phyloP scores from a whole-genome alignment of 2,888 invertebrate genomes.

The Ormyrus thymus region DNA sequence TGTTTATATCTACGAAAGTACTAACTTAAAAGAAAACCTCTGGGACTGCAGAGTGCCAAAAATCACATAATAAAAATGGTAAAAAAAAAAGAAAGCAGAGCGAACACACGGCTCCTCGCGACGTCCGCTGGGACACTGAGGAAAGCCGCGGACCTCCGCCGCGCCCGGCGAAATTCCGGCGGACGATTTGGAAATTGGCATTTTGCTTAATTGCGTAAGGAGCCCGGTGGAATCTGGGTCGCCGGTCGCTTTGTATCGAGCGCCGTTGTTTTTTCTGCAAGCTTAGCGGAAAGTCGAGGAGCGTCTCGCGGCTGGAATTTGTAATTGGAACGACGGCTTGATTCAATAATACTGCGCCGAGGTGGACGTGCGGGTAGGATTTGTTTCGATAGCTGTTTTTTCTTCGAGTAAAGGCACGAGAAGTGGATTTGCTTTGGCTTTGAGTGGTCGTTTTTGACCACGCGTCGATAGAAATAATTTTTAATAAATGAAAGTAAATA shows the following conservation, averaged over 20 bases:
- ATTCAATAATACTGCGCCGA: no score
- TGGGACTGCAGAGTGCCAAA: conserved; percentile 18
- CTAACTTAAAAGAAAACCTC: not conserved
- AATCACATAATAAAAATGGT: conserved; percentile 41
- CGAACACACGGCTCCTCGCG: conserved; percentile 8
- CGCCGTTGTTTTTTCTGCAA: conserved; percentile 18
- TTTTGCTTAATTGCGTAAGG: conserved; percentile 53
- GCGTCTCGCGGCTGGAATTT: no score
- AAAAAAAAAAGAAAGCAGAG: not conserved
- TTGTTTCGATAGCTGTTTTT: no score
- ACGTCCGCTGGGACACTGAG: conserved; percentile 39
- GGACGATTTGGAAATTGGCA: conserved; percentile 59
- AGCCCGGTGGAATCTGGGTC: conserved; percentile 49
- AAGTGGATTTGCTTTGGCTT: no score
- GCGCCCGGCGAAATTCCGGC: conserved; percentile 10
- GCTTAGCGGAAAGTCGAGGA: conserved; percentile 13
- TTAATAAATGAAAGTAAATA: no score
- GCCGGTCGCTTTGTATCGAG: not conserved
- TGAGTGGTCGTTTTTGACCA: no score
- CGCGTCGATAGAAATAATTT: no score
- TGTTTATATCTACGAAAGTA: not conserved
- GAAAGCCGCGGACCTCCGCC: not conserved
- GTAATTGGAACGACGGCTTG: no score
- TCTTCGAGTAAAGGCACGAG: no score
- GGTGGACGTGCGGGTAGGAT: no score